These are phyloP conservation scores for Candoia aspera DNA, from an alignment of 2,113 vertebrate genomes.

Conservation along the genomic window DNA sequence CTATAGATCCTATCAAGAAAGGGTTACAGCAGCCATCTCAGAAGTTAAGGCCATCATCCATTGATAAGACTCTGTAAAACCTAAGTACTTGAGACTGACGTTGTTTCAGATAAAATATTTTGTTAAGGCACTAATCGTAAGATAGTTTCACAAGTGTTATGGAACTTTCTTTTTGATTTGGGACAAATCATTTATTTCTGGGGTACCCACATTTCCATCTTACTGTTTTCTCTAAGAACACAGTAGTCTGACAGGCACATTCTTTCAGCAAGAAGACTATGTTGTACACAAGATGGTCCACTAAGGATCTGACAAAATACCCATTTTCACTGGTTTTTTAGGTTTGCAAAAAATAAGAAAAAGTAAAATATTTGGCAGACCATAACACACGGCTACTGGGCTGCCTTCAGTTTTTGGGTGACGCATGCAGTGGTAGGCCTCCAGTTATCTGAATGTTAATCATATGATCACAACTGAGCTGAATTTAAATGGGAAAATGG, in stretches of 20 bases:
- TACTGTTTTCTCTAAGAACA: not conserved
- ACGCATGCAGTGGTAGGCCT: not conserved
- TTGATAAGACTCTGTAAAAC: not conserved
- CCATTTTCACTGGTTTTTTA: not conserved
- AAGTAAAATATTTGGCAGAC: not conserved
- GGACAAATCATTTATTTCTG: not conserved
- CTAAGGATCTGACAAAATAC: not conserved
- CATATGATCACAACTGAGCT: not conserved
- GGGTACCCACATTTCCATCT: not conserved
- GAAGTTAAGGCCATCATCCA: not conserved
- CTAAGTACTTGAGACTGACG: not conserved
- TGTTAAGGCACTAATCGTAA: not conserved
- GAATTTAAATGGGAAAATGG: not conserved
- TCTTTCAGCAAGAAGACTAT: not conserved
- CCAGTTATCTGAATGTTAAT: not conserved
- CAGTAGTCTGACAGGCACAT: not conserved
- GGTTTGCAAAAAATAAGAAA: not conserved
- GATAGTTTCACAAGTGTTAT: too few species aligned
- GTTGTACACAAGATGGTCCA: not conserved
- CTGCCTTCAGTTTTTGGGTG: not conserved
- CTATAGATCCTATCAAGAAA: not conserved
- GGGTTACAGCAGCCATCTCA: not conserved
- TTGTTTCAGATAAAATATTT: not conserved
- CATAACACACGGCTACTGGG: not conserved
- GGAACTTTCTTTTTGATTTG: not conserved